These are phyloP conservation scores for Lasiurus cinereus DNA, from an alignment of 2,113 vertebrate species.

Conservation along the genomic window DNA sequence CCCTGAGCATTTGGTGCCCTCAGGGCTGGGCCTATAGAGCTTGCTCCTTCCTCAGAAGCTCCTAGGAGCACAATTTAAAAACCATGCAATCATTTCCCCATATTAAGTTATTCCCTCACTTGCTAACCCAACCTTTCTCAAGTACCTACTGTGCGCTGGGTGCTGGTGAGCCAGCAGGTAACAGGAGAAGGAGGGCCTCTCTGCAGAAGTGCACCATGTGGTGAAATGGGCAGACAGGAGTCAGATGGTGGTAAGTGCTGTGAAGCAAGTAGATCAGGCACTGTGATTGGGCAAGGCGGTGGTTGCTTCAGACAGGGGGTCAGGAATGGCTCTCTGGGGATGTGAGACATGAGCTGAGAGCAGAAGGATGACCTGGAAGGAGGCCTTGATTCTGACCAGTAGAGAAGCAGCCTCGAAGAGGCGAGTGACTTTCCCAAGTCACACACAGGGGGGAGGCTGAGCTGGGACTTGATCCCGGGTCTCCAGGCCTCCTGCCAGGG, in stretches of 20 bases:
- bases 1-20: not conserved
- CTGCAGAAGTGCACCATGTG: not conserved
- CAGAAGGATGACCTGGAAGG: not conserved
- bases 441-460: accelerated
- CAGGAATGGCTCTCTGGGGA: not conserved
- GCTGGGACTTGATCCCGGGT: not conserved
- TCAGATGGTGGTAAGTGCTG: not conserved
- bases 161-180: not conserved
- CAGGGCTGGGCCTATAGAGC: not conserved
- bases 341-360: not conserved
- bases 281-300: not conserved
- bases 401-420: not conserved
- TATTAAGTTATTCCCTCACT: not conserved
- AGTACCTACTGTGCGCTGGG: not conserved
- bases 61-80: not conserved
- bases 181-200: not conserved
- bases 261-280: not conserved
- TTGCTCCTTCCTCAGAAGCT: not conserved
- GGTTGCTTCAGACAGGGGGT: not conserved
- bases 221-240: not conserved
- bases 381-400: not conserved
- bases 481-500: not conserved
- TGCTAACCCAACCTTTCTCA: not conserved
- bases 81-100: not conserved
- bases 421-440: not conserved